Evolutionary conservation across 2,888 invertebrate genomes (phyloP), one percentile per base, ranked within the genome.

Genomic region (Toxonevra muliebris): DNA sequence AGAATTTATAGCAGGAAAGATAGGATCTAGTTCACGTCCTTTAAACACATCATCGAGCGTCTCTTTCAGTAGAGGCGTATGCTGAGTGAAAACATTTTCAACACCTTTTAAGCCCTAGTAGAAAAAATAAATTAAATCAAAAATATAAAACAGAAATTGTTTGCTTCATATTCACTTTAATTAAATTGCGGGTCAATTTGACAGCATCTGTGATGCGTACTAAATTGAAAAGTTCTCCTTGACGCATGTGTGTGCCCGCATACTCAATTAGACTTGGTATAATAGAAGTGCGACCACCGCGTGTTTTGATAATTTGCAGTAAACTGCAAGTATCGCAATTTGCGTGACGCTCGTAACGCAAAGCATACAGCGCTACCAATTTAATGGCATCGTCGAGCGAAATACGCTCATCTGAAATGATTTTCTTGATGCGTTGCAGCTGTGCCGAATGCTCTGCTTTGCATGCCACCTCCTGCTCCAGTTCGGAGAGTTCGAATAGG

Each of bases 61-160:
- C 81, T 96, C 95, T 76, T 92, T 91, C 8, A 99, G 85, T 30
- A 96, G 87, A 0, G 99, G 98, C n/a, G 92, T 92, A 85, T 99
- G 99, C 81, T 99, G 99, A 0, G 99, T 98, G 86, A 97, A 99
- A 71, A 99, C 95, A 86, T 99, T 99, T 83, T 99, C 99, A 0
- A 99, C 98, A 1, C 98, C 99, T 86, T 93, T 94, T 19, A 96
- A 87, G 17, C 94, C 95, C 88, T 90, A 79, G 15, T 76, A 58
- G 4, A 1, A 61, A 48, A 9, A 50, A 30, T 58, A 58, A 45
- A 30, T 15, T 5, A 13, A n/a, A 17, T 41, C 17, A 40, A 41
- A 45, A 40, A 52, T 17, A 9, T 54, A 7, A 15, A 12, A 30
- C 30, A 30, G 30, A 30, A 30, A 30, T 30, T 30, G 7, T 30